These are phyloP conservation scores for Sympetrum striolatum DNA, from an alignment of 2,888 invertebrate species.

Conservation along the genomic window DNA sequence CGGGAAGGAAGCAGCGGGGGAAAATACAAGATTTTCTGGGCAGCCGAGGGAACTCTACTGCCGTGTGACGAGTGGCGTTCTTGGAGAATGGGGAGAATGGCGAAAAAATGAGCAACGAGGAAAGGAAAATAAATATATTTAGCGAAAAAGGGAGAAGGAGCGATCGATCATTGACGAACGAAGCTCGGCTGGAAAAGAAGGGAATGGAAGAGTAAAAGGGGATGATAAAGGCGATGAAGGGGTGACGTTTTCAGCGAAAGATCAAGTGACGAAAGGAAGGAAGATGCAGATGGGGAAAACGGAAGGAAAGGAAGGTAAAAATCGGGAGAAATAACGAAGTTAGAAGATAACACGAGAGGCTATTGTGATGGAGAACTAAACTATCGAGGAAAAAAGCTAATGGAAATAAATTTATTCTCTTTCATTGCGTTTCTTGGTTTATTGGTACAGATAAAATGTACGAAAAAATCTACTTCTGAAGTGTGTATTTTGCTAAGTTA, in stretches of 20 bases:
- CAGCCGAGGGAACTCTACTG: background rate
- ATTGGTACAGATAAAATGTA: too few relatives aligned
- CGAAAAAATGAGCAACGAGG: background rate
- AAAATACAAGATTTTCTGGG: background rate
- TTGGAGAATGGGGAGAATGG: background rate
- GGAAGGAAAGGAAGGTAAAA: background rate
- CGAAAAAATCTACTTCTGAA: too few relatives aligned
- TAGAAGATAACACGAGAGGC: too few relatives aligned
- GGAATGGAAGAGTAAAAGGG: background rate
- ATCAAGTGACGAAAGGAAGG: too few relatives aligned
- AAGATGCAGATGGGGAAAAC: background rate
- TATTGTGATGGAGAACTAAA: too few relatives aligned
- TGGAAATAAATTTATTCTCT: too few relatives aligned
- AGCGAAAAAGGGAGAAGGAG: conserved; percentile 11
- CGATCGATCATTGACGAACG: conserved; percentile 28
- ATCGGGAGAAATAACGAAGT: background rate
- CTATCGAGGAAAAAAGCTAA: too few relatives aligned
- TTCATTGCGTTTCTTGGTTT: too few relatives aligned
- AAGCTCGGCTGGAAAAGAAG: background rate
- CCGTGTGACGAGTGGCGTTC: background rate
- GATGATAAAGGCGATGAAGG: background rate
- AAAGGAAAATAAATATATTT: background rate
- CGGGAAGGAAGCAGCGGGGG: background rate
- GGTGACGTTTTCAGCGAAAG: background rate
- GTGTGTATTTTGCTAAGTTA: too few relatives aligned